A percentile compares a stretch with the other conserved stretches of the same genome.
These are phyloP conservation scores for Gyrodactylus bullatarudis DNA, from an alignment of 1,140 invertebrate species.

Conservation along the genomic window DNA sequence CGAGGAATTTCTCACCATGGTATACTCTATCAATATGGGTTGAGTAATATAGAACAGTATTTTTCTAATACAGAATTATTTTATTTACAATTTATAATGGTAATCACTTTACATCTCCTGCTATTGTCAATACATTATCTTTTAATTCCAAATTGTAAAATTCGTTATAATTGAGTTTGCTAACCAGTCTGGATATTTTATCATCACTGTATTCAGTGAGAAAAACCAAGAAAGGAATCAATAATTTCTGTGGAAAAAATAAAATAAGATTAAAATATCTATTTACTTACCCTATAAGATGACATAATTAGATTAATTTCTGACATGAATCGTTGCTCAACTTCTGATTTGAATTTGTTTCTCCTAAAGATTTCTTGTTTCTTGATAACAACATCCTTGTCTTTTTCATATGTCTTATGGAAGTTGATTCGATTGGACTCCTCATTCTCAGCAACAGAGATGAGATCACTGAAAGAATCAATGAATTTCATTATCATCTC, in stretches of 20 bases:
- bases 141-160: not conserved
- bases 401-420: not conserved
- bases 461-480: not conserved
- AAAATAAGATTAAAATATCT: not conserved
- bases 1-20: conserved; percentile 76
- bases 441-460: not conserved
- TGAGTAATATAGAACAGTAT: not conserved
- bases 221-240: not conserved
- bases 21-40: conserved; percentile 45
- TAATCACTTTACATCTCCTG: not conserved
- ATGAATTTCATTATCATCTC: not conserved
- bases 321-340: not conserved
- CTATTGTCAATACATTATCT: not conserved
- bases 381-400: not conserved
- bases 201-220: not conserved
- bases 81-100: not conserved
- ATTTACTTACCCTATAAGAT: not conserved
- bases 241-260: not conserved
- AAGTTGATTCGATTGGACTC: not conserved
- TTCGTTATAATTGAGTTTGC: not conserved
- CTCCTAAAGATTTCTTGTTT: not conserved
- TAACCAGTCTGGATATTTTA: not conserved
- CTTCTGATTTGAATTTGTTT: too few relatives aligned
- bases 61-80: not conserved
- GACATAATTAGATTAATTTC: not conserved